These are phyloP conservation scores for Bombus breviceps DNA, from an alignment of 1,140 invertebrate species.

Conservation along the genomic window DNA sequence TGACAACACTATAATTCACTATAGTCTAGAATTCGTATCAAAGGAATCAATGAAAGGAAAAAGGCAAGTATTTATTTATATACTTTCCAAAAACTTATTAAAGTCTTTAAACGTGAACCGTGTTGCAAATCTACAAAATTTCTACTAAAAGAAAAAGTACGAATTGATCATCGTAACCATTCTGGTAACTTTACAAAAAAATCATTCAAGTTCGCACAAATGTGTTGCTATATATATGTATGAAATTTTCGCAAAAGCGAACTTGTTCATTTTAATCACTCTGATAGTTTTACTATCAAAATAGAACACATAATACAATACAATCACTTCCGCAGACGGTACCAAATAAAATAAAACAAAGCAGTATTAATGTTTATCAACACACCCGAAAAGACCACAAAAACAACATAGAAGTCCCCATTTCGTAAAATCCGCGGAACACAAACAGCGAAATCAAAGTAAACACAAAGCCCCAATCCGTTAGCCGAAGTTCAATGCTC, in stretches of 20 bases:
- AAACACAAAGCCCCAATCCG: background rate
- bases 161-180: too few relatives aligned
- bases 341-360: background rate
- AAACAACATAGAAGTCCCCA: background rate
- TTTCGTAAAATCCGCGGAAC: background rate
- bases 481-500: background rate
- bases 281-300: too few relatives aligned
- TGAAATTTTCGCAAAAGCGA: background rate
- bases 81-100: too few relatives aligned
- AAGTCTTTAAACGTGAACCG: too few relatives aligned
- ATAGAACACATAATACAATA: too few relatives aligned
- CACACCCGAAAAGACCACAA: rapidly evolving
- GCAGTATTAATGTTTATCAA: background rate
- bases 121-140: too few relatives aligned
- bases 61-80: background rate
- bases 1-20: too few relatives aligned
- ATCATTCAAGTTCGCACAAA: too few relatives aligned
- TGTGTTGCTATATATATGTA: background rate
- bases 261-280: too few relatives aligned
- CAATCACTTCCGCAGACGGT: background rate
- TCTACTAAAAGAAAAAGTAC: too few relatives aligned
- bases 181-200: too few relatives aligned
- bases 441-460: background rate
- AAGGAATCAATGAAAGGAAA: background rate
- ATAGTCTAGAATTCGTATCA: too few relatives aligned